Conservation (phyloP, 2,113 vertebrate genomes). For the Tachycineta bicolor region DNA sequence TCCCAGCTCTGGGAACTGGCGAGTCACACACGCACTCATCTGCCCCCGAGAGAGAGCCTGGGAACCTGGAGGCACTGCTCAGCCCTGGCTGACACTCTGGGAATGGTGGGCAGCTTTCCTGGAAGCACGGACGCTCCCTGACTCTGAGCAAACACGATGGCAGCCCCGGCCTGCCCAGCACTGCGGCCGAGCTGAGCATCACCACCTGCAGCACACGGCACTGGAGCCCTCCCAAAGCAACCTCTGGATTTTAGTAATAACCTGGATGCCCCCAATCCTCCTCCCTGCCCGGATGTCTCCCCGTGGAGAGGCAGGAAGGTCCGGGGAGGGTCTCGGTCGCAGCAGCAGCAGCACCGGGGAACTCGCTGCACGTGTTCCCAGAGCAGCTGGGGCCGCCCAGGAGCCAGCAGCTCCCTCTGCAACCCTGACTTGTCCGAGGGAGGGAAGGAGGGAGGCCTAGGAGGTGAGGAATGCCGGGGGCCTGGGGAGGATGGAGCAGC, state of each 20-base stretch:
- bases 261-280: background rate
- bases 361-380: background rate
- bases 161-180: background rate
- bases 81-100: background rate
- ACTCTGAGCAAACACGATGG: background rate
- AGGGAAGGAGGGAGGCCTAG: slow-evolving; percentile 23
- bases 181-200: fast-evolving
- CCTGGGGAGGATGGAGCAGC: slow-evolving; percentile 74
- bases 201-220: background rate
- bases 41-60: background rate
- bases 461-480: slow-evolving; percentile 75
- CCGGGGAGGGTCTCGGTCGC: fast-evolving
- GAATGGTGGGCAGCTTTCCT: background rate
- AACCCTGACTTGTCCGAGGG: slow-evolving; percentile 8
- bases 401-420: slow-evolving; percentile 16
- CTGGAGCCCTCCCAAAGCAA: background rate
- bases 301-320: background rate
- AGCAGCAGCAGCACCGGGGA: background rate
- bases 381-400: background rate
- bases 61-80: background rate
- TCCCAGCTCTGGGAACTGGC: background rate
- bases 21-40: slow-evolving; percentile 1
- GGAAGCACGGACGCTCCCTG: background rate
- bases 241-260: background rate
- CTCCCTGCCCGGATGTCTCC: background rate